These are phyloP conservation scores for Folsomia manolachei DNA, from an alignment of 2,888 invertebrate species.

Conservation along the genomic window DNA sequence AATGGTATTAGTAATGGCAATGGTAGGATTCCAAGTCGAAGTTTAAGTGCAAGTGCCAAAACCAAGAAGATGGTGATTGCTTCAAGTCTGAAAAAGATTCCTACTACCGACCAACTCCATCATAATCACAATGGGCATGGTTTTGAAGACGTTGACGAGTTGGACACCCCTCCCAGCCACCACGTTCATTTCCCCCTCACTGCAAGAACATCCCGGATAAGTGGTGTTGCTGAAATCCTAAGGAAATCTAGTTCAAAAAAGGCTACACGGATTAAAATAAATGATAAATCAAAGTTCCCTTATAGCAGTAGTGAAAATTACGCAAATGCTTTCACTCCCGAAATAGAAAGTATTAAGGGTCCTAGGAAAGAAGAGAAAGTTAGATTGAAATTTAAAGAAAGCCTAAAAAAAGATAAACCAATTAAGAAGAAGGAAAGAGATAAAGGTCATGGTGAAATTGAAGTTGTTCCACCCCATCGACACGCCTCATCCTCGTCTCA, in stretches of 20 bases:
- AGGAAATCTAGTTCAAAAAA: conserved; percentile 2
- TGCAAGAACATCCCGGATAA: neutral
- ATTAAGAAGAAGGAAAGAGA: neutral
- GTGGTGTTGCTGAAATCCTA: neutral
- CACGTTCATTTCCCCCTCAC: neutral
- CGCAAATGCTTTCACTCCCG: too few species aligned
- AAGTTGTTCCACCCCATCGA: neutral
- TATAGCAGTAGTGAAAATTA: too few species aligned
- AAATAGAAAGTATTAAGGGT: neutral
- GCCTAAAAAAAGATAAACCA: neutral
- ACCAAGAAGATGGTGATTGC: neutral
- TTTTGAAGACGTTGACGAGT: neutral
- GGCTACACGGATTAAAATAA: neutral
- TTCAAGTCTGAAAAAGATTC: neutral
- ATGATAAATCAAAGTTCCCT: neutral
- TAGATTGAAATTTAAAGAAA: neutral
- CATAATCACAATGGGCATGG: neutral
- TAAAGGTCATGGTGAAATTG: neutral
- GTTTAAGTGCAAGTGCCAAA: neutral
- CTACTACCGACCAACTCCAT: neutral
- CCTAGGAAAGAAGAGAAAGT: neutral
- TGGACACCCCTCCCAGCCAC: neutral
- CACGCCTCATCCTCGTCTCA: neutral
- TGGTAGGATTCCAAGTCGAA: neutral
- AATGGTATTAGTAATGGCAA: too few species aligned